Base-by-base conservation (phyloP, 1,140 invertebrate species). In the Neomicropteryx cornuta region DNA sequence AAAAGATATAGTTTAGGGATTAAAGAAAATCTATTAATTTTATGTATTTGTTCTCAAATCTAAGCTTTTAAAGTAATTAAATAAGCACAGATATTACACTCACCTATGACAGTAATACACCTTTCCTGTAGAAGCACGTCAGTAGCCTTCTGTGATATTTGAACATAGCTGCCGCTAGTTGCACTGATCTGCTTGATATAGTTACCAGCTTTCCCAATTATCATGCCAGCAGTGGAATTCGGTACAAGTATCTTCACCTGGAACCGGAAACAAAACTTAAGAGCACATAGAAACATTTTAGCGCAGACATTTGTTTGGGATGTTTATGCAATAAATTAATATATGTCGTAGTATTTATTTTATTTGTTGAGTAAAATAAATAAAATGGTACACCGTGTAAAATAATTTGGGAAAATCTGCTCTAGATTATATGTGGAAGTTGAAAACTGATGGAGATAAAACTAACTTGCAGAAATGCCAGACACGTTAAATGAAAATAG, bases 111-210 rank as follows among this genome's bases (percentile, higher is more conserved):
- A 39, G 94, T 97, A 54, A 98, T 95, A 67, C 93, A 97, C 47
- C 94, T 75, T 60, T 98, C 95, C 54, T 93, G 88, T 35, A 97
- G 73, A 50, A 88, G 89, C 28, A 95, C 79, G 61, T 97, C 94
- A 68, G 95, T 95, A 39, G 93, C 90, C 67, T 98, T 98, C 66
- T 97, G 94, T 53, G 92, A 97, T 55, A 99, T 94, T 72, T 97
- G 94, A 48, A 98, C 91, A 67, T 96, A 97, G 42, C 93, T 94
- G 45, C 93, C 91, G 54, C 87, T 96, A 56, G 88, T 83, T 63
- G 98, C 94, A 68, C 97, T 97, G 50, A 98, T 93, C 68, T 97
- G 92, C 68, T 97, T 97, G 49, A 98, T 97, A 55, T 88, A 97
- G 64, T 87, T 89, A 36, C 95, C 95, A 41, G 83, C 91, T 68